These are phyloP conservation scores for Pipistrellus kuhlii DNA, from an alignment of 2,797 vertebrate species.

Conservation along the genomic window DNA sequence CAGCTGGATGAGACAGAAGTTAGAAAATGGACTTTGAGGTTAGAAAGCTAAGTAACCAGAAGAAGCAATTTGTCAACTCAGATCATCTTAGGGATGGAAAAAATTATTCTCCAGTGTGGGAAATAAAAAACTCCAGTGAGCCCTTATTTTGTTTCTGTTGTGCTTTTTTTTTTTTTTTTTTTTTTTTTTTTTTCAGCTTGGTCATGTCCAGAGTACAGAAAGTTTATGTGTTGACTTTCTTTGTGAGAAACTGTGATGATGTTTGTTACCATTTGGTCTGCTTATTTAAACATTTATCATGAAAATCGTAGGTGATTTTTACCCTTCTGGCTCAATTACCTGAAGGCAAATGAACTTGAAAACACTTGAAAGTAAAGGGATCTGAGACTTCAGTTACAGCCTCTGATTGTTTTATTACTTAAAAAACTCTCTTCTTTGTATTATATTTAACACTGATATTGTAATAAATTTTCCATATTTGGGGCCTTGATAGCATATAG, in stretches of 20 bases:
- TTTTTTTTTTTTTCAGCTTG: background rate
- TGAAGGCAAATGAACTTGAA: background rate
- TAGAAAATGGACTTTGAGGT: slow-evolving; percentile 73
- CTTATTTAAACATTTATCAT: background rate
- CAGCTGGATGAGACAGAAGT: slow-evolving; percentile 76
- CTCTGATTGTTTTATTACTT: background rate
- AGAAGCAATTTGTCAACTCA: slow-evolving; percentile 78
- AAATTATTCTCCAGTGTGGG: slow-evolving; percentile 49
- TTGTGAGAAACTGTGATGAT: background rate
- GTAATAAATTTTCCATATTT: background rate
- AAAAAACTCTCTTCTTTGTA: background rate
- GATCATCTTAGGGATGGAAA: slow-evolving; percentile 70
- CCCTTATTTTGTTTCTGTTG: background rate
- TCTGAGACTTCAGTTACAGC: background rate
- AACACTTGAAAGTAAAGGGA: background rate
- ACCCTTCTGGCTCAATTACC: background rate
- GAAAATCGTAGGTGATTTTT: background rate
- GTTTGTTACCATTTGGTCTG: background rate
- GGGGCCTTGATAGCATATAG: background rate
- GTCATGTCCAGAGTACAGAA: background rate
- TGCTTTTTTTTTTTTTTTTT: background rate
- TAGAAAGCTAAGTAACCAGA: slow-evolving; percentile 73
- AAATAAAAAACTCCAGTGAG: background rate
- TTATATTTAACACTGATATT: background rate
- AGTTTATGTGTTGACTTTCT: background rate